Evolutionary conservation across 2,113 vertebrate species (phyloP), one percentile per base, ranked within the genome.

Genomic region (Perca schrenkii): DNA sequence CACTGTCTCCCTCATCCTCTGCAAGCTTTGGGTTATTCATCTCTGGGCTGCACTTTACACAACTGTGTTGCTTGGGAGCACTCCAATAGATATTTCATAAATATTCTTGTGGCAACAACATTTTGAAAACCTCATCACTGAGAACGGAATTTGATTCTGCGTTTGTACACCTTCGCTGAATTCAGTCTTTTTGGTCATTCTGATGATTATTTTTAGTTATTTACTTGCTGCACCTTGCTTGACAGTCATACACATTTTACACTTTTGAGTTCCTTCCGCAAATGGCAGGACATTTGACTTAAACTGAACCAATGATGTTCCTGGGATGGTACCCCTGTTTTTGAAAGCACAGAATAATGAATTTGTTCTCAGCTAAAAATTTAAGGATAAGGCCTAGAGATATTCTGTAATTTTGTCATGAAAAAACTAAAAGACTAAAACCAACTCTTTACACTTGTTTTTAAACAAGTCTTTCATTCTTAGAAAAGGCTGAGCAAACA

Each of bases 21-120:
- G 61, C 79, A 67, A 86, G 79, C 82, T 72, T 74, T 82, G 87
- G 78, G 82, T 92, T 89, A 88, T 93, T 90, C 88, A 90, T 86
- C 88, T 74, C 79, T 21, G 63, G 65, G 70, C 65, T 78, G 67
- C n/a, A 36, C 57, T 84, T 87, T 69, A 67, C 58, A 58, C 60
- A 74, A 79, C 71, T 72, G 86, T 67, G 72, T 73, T 76, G 76
- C 83, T 86, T 77, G 68, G 63, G 58, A 68, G 83, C 77, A 22
- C 77, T 77, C 60, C 50, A 53, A 34, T 57, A 56, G 79, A 78
- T 69, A 60, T 79, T 86, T 87, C 76, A 83, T 79, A 82, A 86
- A 88, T 83, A 78, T 84, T 86, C 79, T 40, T 58, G 47, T 53
- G 79, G 73, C 66, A 77, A 70, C 52, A 83, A 36, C 13, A 60